Evolutionary conservation across 2,888 invertebrate species (phyloP), one percentile per base, ranked within the genome.

Genomic region (Troides helena): DNA sequence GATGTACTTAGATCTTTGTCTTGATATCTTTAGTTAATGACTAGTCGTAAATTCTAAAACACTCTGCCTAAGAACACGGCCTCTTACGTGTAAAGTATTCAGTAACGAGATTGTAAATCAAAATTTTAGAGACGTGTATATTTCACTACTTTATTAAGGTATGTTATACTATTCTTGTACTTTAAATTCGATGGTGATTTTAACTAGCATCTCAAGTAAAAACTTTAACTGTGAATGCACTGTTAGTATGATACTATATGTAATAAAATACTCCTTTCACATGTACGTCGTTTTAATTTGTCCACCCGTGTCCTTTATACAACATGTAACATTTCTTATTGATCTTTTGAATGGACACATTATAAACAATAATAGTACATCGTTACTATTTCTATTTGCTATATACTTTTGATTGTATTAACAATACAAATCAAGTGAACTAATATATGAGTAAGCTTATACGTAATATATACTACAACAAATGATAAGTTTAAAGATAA

Each of bases 191-290:
- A 76, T 71, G 74, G 78, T 79, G 74, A 75, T 78, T 79, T 80
- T 72, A 74, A 76, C 75, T 77, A 76, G 79, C 82, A 83, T 85
- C 81, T 85, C 72, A 82, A 79, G 82, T 77, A 81, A 83, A 4
- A 85, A 84, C 81, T 84, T 80, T 83, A 83, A 85, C 86, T 89
- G 89, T 89, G 87, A 87, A 87, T 86, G 90, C 90, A 91, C 90
- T 90, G 79, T 88, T 90, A 89, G 90, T 85, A 80, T 85, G 85
- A 83, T 84, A 80, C 78, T 85, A 39, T 39, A 83, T 83, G 81
- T 78, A 90, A 89, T 89, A 90, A 90, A 90, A 85, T 80, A 88
- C 90, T 92, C 90, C 90, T 90, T 90, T 90, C 81, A 74, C 89
- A 89, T 63, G 25, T 67, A 12, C 23, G 14, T 23, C 21, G 39